Percentiles rank a stretch among this genome's conserved stretches.
These are phyloP conservation scores for Sparidentex hasta DNA, from an alignment of 2,797 vertebrate genomes.

Conservation along the genomic window DNA sequence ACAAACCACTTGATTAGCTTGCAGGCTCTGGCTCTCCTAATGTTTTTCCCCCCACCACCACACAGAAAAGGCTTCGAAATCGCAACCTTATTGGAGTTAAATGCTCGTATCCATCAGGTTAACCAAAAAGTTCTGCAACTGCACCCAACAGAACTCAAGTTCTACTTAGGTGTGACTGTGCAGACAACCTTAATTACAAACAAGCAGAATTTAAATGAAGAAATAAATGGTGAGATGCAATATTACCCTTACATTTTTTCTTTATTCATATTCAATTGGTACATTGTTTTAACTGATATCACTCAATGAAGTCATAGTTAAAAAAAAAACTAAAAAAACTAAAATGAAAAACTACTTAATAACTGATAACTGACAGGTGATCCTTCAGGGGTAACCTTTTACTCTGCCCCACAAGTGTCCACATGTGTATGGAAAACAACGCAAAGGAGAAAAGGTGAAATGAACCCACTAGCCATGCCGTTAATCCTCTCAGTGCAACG, in stretches of 20 bases:
- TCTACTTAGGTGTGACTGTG: not conserved
- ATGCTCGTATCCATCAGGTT: not conserved
- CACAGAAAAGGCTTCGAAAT: not conserved
- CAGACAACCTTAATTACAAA: not conserved
- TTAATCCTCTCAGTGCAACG: slow-evolving; percentile 78
- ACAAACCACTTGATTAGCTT: slow-evolving; percentile 4
- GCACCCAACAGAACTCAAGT: not conserved
- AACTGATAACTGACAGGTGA: not conserved
- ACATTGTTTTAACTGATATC: not conserved
- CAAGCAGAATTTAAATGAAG: not conserved
- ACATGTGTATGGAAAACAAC: slow-evolving; percentile 45
- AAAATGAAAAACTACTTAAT: not conserved
- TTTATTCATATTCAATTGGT: not conserved
- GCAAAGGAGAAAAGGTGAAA: slow-evolving; percentile 65
- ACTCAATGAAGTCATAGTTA: not conserved
- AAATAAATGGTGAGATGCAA: too few relatives aligned
- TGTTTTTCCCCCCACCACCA: too few relatives aligned
- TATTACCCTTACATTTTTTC: too few relatives aligned
- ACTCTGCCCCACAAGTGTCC: slow-evolving; percentile 26
- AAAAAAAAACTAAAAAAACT: not conserved
- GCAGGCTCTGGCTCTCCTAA: not conserved
- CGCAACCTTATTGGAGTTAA: not conserved
- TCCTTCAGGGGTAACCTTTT: slow-evolving; percentile 14
- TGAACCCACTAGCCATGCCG: slow-evolving; percentile 56
- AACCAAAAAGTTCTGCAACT: not conserved